phyloP scores from a whole-genome alignment of 1,140 invertebrate species.

The Chionoecetes opilio region DNA sequence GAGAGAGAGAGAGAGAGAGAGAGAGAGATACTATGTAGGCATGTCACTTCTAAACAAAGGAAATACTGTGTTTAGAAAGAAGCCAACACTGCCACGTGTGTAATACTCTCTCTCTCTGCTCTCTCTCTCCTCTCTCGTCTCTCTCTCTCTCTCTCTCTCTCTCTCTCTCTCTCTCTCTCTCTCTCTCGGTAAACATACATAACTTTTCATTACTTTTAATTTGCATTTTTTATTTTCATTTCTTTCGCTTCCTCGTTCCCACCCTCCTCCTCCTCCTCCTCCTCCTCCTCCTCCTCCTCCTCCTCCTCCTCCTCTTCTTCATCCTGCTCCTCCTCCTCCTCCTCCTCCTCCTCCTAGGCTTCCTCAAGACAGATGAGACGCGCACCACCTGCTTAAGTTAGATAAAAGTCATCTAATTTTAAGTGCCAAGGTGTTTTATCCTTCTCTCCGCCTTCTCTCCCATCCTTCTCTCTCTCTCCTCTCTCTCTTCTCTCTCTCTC shows the following conservation, averaged over 20 bases:
- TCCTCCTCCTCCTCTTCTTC: background rate
- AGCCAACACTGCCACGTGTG: background rate
- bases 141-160: slow-evolving; percentile 51
- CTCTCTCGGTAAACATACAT: background rate
- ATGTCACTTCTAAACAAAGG: slow-evolving; percentile 6
- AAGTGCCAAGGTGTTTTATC: background rate
- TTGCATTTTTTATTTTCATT: background rate
- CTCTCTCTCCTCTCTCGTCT: slow-evolving; percentile 49
- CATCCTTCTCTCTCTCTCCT: background rate
- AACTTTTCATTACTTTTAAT: background rate
- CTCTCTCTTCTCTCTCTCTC: slow-evolving; percentile 11
- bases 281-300: background rate
- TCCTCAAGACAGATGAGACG: background rate
- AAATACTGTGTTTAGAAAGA: slow-evolving; percentile 10
- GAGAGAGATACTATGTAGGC: slow-evolving; percentile 4
- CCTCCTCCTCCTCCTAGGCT: background rate
- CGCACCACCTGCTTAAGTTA: background rate
- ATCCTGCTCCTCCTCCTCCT: background rate
- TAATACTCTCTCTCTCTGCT: slow-evolving; percentile 41
- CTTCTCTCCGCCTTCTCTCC: background rate
- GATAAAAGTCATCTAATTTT: background rate
- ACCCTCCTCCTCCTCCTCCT: background rate
- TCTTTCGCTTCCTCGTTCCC: background rate
- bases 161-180: slow-evolving; percentile 48
- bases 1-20: slow-evolving; percentile 53